Evolutionary conservation across 2,797 vertebrate genomes (phyloP).

Genomic region (Lutjanus campechanus): DNA sequence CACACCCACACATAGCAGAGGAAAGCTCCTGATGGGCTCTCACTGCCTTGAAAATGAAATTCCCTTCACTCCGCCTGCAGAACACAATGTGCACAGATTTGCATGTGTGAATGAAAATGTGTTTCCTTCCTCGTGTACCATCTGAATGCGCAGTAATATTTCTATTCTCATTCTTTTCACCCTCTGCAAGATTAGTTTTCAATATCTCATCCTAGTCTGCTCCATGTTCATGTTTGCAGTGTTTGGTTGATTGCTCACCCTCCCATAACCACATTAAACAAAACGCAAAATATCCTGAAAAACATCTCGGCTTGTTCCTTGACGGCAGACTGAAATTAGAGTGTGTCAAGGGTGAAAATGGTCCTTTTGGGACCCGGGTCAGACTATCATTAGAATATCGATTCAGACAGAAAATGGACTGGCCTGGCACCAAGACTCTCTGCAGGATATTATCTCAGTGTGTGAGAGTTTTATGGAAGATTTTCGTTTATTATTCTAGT

Average conservation of each 20-base stretch:
- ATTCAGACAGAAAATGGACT: constrained; percentile 39
- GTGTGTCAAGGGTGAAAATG: not conserved
- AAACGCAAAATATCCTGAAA: constrained; percentile 18
- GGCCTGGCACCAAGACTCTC: constrained; percentile 28
- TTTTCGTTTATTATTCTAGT: not conserved
- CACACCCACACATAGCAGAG: constrained; percentile 46
- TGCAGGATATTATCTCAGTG: constrained; percentile 22
- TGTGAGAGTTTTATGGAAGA: not conserved
- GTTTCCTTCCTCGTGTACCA: not conserved
- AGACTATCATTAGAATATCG: constrained; percentile 45
- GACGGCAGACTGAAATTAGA: constrained; percentile 20
- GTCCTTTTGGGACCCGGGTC: constrained; percentile 23
- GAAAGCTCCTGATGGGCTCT: constrained; percentile 52
- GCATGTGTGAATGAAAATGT: constrained; percentile 52
- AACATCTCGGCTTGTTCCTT: not conserved
- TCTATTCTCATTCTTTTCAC: constrained; percentile 23
- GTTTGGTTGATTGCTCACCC: constrained; percentile 10
- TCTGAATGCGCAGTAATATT: constrained; percentile 29
- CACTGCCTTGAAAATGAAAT: constrained; percentile 58
- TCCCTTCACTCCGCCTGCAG: constrained; percentile 33
- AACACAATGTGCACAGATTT: constrained; percentile 58
- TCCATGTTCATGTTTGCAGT: not conserved
- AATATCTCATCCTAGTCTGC: constrained; percentile 7
- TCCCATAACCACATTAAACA: constrained; percentile 39
- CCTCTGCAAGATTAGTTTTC: constrained; percentile 20